Evolutionary conservation across 2,888 invertebrate species (phyloP).

Genomic region (Noctua comes): DNA sequence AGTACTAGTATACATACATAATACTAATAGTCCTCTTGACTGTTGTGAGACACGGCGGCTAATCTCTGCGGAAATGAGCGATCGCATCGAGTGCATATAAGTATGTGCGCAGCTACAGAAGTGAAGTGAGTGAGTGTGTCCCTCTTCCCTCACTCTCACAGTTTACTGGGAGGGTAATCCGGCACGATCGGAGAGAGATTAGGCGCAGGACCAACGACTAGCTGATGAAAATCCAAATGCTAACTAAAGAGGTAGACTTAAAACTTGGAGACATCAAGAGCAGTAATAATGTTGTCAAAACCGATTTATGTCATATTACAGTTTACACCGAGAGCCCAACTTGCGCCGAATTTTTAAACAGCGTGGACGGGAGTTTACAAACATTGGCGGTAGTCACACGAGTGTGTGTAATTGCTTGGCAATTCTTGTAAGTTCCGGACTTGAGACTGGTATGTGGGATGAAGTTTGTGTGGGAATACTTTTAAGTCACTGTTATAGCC

Average conservation of each 20-base stretch:
- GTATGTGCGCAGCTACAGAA: neutral
- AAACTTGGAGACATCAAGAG: neutral
- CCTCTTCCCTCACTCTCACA: neutral
- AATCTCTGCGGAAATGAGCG: neutral
- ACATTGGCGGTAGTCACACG: constrained; percentile 27
- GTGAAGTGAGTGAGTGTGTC: too few relatives aligned
- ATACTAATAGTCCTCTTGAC: neutral
- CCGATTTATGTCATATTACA: constrained; percentile 57
- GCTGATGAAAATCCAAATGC: neutral
- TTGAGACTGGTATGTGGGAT: constrained; percentile 3
- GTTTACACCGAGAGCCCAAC: constrained; percentile 44
- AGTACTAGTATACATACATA: neutral
- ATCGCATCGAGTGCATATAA: too few relatives aligned
- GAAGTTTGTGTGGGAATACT: constrained; percentile 21
- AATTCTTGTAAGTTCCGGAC: constrained; percentile 51
- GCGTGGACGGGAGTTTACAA: constrained; percentile 23
- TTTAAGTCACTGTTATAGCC: constrained; percentile 3
- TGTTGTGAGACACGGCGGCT: neutral
- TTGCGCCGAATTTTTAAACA: constrained; percentile 51
- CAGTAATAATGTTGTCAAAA: constrained; percentile 44
- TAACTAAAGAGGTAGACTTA: neutral
- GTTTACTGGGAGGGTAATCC: neutral
- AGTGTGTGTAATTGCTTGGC: constrained; percentile 61
- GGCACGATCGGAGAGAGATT: neutral
- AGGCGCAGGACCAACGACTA: neutral